Evolutionary conservation across 2,113 vertebrate genomes (phyloP).

Genomic region (Passer domesticus): DNA sequence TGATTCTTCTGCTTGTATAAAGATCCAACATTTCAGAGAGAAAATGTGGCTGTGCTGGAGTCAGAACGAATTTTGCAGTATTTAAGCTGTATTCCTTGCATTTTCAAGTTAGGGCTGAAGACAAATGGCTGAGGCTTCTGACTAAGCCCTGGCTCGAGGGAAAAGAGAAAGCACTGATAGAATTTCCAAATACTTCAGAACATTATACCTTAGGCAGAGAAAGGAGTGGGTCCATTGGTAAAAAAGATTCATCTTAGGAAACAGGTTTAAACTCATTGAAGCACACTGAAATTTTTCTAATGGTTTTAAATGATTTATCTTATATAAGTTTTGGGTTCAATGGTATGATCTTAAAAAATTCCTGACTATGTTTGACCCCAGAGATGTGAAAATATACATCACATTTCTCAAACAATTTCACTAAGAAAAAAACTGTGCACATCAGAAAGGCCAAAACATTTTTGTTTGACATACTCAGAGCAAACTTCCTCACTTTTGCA

Average conservation of each 20-base stretch:
- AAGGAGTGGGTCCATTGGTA: not conserved
- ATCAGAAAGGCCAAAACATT: not conserved
- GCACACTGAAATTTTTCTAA: not conserved
- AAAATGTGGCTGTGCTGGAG: not conserved
- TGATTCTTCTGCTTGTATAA: not conserved
- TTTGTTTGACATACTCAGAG: not conserved
- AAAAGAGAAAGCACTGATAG: not conserved
- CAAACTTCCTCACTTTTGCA: not conserved
- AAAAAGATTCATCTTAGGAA: not conserved
- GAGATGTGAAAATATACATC: not conserved
- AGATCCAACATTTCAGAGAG: not conserved
- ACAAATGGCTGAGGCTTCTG: not conserved
- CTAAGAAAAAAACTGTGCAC: not conserved
- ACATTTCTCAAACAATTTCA: not conserved
- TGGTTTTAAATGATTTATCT: not conserved
- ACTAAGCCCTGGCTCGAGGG: not conserved
- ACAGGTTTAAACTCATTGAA: not conserved
- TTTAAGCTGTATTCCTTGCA: not conserved
- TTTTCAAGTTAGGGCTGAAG: not conserved
- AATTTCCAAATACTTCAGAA: not conserved
- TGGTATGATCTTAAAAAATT: not conserved
- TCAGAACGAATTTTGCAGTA: not conserved
- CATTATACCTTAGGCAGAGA: not conserved
- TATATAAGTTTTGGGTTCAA: not conserved
- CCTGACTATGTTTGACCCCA: rapidly evolving